phyloP scores from a whole-genome alignment of 2,888 invertebrate species.

The Caenorhabditis sp. region DNA sequence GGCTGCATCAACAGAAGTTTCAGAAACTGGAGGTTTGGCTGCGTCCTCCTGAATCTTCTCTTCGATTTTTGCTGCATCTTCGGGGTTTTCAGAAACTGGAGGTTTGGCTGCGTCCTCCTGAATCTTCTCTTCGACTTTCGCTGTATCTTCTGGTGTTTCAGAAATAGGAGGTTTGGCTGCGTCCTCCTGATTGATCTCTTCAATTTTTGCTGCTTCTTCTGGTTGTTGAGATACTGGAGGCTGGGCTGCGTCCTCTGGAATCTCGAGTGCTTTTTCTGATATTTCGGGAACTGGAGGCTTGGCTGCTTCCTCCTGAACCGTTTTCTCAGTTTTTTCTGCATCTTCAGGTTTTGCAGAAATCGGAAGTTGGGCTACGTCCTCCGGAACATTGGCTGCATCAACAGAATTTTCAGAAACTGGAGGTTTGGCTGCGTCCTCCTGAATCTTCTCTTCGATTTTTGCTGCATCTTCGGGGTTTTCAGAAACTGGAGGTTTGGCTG shows the following conservation, averaged over 20 bases:
- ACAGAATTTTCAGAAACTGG: not conserved
- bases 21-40: conserved; percentile 7
- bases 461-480: not conserved
- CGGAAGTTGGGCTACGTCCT: conserved; percentile 10
- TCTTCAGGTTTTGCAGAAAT: conserved; percentile 4
- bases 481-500: not conserved
- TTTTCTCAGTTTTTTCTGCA: not conserved
- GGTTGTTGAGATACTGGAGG: not conserved
- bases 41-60: conserved; percentile 7
- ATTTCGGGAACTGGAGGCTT: not conserved
- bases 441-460: not conserved
- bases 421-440: not conserved
- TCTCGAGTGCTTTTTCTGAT: conserved; percentile 2
- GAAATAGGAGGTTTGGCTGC: not conserved
- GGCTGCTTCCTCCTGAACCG: conserved; percentile 6
- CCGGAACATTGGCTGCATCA: conserved; percentile 6
- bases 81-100: not conserved
- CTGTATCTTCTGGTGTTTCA: not conserved
- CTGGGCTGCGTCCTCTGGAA: not conserved
- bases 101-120: not conserved
- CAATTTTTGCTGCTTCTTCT: not conserved
- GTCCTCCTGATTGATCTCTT: not conserved
- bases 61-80: conserved; percentile 1
- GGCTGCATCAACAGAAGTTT: not conserved
- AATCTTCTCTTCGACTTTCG: not conserved